Percentiles rank a stretch among this genome's conserved stretches.
Conservation (phyloP, 2,888 invertebrate species). For the Ernsta delagoae region DNA sequence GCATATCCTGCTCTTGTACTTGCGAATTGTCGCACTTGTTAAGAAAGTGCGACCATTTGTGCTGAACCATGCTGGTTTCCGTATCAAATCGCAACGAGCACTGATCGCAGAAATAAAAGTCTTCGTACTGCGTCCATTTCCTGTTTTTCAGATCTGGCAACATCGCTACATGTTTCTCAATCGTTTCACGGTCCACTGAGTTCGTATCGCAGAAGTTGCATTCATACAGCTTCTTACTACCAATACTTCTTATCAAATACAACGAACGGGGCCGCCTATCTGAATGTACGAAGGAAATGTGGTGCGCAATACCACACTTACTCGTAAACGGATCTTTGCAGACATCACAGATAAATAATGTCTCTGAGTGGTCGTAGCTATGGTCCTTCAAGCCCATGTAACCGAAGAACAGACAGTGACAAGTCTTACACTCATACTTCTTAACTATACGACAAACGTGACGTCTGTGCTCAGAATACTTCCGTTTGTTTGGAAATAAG, state of each 20-base stretch:
- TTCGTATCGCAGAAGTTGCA: conserved; percentile 72
- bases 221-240: conserved; percentile 64
- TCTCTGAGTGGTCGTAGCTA: conserved; percentile 60
- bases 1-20: conserved; percentile 1
- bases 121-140: conserved; percentile 65
- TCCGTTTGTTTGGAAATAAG: conserved; percentile 53
- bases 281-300: conserved; percentile 64
- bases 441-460: conserved; percentile 58
- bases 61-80: conserved; percentile 67
- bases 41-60: conserved; percentile 73
- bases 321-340: conserved; percentile 68
- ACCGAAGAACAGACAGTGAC: conserved; percentile 56
- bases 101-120: conserved; percentile 71
- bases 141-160: conserved; percentile 65
- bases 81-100: conserved; percentile 66
- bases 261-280: conserved; percentile 52
- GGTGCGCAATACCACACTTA: conserved; percentile 66
- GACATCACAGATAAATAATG: conserved; percentile 63
- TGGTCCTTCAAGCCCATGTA: conserved; percentile 75
- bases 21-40: conserved; percentile 58
- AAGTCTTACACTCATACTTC: conserved; percentile 62
- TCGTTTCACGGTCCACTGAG: conserved; percentile 56
- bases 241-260: conserved; percentile 56
- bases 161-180: conserved; percentile 58
- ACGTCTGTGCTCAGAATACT: conserved; percentile 59